Percentiles rank a stretch among this genome's conserved stretches.
Conservation (phyloP, 2,113 vertebrate species). For the Acrocephalus arundinaceus region DNA sequence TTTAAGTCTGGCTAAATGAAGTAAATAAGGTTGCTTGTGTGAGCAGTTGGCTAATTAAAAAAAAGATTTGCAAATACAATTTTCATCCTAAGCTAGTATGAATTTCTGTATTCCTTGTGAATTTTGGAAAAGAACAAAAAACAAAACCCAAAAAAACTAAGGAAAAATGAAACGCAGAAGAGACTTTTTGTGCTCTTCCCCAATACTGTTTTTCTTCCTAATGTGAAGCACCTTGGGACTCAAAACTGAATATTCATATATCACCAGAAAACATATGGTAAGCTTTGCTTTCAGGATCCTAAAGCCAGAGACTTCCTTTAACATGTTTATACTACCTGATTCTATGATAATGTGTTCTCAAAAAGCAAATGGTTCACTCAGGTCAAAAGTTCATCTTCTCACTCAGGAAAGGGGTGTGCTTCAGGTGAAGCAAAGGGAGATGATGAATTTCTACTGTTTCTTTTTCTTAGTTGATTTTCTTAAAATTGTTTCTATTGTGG, state of each 20-base stretch:
- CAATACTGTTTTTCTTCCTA: neutral
- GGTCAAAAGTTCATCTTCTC: neutral
- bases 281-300: neutral
- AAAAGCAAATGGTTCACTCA: neutral
- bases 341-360: neutral
- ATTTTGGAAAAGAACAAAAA: neutral
- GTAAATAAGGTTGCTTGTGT: neutral
- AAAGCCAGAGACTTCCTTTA: neutral
- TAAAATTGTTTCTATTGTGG: neutral
- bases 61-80: neutral
- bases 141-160: neutral
- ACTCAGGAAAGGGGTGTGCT: neutral
- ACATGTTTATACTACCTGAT: neutral
- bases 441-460: neutral
- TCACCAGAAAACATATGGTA: neutral
- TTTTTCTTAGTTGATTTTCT: neutral
- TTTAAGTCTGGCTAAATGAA: neutral
- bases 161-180: neutral
- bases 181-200: neutral
- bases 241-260: neutral
- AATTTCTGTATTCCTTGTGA: neutral
- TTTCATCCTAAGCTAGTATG: neutral
- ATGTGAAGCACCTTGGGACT: neutral
- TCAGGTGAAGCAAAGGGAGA: neutral
- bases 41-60: neutral